Evolutionary conservation across 1,140 invertebrate genomes (phyloP).

Genomic region (Wiebesia pumilae): DNA sequence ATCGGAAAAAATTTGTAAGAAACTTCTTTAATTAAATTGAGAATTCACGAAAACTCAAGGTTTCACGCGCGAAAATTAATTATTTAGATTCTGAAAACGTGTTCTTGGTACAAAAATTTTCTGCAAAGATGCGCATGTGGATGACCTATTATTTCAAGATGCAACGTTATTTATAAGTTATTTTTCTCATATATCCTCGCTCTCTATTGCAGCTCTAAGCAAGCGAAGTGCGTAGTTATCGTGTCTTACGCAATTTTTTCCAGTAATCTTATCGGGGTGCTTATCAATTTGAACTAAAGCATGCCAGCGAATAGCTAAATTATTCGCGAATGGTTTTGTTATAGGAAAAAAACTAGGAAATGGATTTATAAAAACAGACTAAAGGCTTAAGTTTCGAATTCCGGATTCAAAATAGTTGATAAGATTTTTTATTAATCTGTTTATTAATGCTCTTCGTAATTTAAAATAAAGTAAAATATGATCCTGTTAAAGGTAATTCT

Average conservation of each 20-base stretch:
- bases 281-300: constrained; percentile 46
- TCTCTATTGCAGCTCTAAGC: constrained; percentile 1
- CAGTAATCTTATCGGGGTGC: constrained; percentile 24
- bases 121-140: background rate
- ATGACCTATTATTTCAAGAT: constrained; percentile 19
- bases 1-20: background rate
- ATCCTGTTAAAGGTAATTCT: too few relatives aligned
- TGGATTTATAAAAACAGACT: background rate
- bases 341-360: background rate
- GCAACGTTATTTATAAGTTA: constrained; percentile 22
- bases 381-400: too few relatives aligned
- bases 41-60: background rate
- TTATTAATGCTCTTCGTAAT: too few relatives aligned
- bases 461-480: too few relatives aligned
- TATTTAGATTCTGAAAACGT: background rate
- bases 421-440: too few relatives aligned
- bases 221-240: constrained; percentile 32
- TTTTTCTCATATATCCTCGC: constrained; percentile 15
- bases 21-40: background rate
- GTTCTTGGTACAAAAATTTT: background rate
- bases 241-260: constrained; percentile 44
- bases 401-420: too few relatives aligned
- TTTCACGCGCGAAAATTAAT: background rate
- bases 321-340: constrained; percentile 13
- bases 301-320: constrained; percentile 29